Conservation (phyloP, 2,797 vertebrate genomes). For the Cheirogaleus major region DNA sequence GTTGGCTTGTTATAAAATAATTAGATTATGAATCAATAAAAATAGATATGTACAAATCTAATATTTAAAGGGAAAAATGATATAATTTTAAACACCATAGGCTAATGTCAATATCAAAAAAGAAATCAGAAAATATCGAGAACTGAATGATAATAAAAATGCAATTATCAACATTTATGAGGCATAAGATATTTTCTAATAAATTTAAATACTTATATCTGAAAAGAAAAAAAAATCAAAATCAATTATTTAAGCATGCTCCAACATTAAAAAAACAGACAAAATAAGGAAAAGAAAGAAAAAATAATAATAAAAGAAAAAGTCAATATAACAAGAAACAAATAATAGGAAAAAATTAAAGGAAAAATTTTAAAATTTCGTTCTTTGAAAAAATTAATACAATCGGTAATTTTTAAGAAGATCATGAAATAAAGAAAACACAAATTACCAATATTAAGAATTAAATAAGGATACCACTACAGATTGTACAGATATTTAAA, state of each 20-base stretch:
- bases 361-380: background rate
- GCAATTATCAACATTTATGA: background rate
- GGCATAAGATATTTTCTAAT: background rate
- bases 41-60: background rate
- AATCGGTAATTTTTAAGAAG: background rate
- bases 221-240: background rate
- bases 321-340: background rate
- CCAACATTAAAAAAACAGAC: background rate
- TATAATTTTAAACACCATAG: background rate
- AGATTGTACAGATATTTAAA: background rate
- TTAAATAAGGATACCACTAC: background rate
- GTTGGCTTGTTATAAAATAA: background rate
- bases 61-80: background rate
- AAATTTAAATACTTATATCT: background rate
- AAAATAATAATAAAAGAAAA: background rate
- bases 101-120: background rate
- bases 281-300: background rate
- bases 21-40: conserved; percentile 1
- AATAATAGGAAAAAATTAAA: background rate
- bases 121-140: background rate
- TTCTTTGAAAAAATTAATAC: background rate
- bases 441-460: background rate
- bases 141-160: background rate
- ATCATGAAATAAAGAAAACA: background rate
- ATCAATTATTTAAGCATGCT: background rate